A percentile compares a stretch with the other conserved stretches of the same genome.
phyloP scores from a whole-genome alignment of 1,140 invertebrate species.

The Dreissena polymorpha region DNA sequence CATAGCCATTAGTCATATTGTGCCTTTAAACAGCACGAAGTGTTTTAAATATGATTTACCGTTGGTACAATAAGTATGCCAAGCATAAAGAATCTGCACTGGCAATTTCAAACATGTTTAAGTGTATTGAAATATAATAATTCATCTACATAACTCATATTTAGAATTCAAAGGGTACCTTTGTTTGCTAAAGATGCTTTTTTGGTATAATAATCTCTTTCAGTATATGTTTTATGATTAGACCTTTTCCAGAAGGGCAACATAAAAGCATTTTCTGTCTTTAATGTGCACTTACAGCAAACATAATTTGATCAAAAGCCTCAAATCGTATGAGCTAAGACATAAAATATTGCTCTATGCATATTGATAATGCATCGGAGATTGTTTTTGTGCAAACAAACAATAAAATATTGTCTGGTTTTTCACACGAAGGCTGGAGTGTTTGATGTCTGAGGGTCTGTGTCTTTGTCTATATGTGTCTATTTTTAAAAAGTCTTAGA shows the following conservation, averaged over 20 bases:
- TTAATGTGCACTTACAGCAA: conserved; percentile 52
- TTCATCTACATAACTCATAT: too few species aligned
- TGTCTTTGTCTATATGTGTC: background rate
- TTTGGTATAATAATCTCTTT: conserved; percentile 24
- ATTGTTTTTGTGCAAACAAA: conserved; percentile 40
- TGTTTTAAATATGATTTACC: too few species aligned
- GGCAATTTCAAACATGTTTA: too few species aligned
- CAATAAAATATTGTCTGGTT: conserved; percentile 48
- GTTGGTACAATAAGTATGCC: too few species aligned
- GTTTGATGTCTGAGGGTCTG: background rate
- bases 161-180: conserved; percentile 36
- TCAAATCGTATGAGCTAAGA: conserved; percentile 36
- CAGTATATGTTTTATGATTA: conserved; percentile 53
- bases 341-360: conserved; percentile 53
- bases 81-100: too few species aligned
- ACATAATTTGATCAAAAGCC: conserved; percentile 39
- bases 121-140: too few species aligned
- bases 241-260: conserved; percentile 36
- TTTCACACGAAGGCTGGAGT: background rate
- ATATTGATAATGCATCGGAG: conserved; percentile 54
- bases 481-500: too few species aligned
- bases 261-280: conserved; percentile 30
- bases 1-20: too few species aligned
- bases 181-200: conserved; percentile 22
- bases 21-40: too few species aligned